A percentile compares a stretch with the other conserved stretches of the same genome.
phyloP scores from a whole-genome alignment of 2,113 vertebrate species.

The Lepus americanus region DNA sequence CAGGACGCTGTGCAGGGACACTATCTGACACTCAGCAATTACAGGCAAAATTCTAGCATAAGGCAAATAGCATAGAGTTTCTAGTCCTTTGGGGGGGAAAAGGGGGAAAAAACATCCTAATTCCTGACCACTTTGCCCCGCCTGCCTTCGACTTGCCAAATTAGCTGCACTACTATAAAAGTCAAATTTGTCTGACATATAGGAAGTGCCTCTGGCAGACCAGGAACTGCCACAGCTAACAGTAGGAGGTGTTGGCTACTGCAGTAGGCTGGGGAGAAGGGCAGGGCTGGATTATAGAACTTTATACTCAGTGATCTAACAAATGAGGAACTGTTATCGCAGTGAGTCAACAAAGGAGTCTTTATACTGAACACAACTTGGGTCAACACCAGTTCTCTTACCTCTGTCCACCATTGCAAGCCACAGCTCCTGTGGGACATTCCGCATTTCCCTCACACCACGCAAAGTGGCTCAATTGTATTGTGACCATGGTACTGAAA shows the following conservation, averaged over 20 bases:
- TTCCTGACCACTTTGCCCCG: background rate
- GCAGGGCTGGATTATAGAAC: slow-evolving; percentile 77
- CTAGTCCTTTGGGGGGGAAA: background rate
- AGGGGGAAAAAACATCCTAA: background rate
- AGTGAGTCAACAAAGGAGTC: slow-evolving; percentile 73
- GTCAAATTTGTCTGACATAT: slow-evolving; percentile 53
- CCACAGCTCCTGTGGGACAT: slow-evolving; percentile 18
- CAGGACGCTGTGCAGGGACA: background rate
- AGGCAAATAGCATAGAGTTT: slow-evolving; percentile 23
- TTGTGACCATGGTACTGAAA: slow-evolving; percentile 2
- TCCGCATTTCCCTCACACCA: slow-evolving; percentile 3
- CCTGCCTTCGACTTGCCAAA: slow-evolving; percentile 40
- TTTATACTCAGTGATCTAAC: slow-evolving; percentile 69
- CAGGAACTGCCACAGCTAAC: slow-evolving; percentile 53
- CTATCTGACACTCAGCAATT: slow-evolving; percentile 1
- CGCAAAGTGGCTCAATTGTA: background rate
- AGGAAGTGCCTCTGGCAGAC: slow-evolving; percentile 66
- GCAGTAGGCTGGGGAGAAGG: slow-evolving; percentile 50
- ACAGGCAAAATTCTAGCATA: background rate
- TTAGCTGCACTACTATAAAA: slow-evolving; percentile 43
- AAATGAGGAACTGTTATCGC: slow-evolving; percentile 78
- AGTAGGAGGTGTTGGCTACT: slow-evolving; percentile 54
- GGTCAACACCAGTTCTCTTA: slow-evolving; percentile 55
- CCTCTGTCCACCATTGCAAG: slow-evolving; percentile 58
- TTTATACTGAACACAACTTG: slow-evolving; percentile 68